phyloP scores from a whole-genome alignment of 2,113 vertebrate genomes.

The Syrmaticus mikado region DNA sequence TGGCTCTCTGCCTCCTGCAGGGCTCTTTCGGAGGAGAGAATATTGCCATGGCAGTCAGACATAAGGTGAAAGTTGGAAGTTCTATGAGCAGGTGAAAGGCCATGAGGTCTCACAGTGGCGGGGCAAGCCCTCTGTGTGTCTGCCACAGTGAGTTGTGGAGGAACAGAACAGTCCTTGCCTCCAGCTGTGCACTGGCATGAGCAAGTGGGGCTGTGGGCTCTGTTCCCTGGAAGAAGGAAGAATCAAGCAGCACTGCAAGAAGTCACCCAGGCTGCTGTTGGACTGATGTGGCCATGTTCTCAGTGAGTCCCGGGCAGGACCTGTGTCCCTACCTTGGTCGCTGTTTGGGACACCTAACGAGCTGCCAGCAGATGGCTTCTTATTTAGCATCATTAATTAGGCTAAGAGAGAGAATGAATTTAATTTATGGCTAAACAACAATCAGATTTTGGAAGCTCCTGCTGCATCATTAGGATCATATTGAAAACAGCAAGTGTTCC shows the following conservation, averaged over 20 bases:
- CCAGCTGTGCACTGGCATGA: not conserved
- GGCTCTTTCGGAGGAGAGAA: not conserved
- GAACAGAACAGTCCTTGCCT: not conserved
- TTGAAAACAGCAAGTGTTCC: not conserved
- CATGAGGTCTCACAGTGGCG: not conserved
- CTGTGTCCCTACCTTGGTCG: not conserved
- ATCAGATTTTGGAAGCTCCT: not conserved
- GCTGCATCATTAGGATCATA: not conserved
- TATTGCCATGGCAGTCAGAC: not conserved
- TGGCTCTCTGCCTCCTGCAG: not conserved
- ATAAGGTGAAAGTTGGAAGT: not conserved
- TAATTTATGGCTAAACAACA: constrained; percentile 3
- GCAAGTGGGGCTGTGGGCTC: rapidly evolving
- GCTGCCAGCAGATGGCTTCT: not conserved
- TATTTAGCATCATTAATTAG: constrained; percentile 13
- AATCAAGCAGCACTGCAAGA: not conserved
- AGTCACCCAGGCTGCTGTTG: not conserved
- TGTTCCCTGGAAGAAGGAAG: not conserved
- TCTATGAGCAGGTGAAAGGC: not conserved
- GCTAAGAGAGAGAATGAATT: not conserved
- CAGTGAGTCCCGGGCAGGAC: not conserved
- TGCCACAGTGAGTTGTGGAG: rapidly evolving
- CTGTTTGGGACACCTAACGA: not conserved
- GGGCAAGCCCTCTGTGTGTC: not conserved
- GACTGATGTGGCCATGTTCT: not conserved